A percentile compares a stretch with the other conserved stretches of the same genome.
These are phyloP conservation scores for Brachypodius melanocephalos DNA, from an alignment of 2,113 vertebrate genomes.

Conservation along the genomic window DNA sequence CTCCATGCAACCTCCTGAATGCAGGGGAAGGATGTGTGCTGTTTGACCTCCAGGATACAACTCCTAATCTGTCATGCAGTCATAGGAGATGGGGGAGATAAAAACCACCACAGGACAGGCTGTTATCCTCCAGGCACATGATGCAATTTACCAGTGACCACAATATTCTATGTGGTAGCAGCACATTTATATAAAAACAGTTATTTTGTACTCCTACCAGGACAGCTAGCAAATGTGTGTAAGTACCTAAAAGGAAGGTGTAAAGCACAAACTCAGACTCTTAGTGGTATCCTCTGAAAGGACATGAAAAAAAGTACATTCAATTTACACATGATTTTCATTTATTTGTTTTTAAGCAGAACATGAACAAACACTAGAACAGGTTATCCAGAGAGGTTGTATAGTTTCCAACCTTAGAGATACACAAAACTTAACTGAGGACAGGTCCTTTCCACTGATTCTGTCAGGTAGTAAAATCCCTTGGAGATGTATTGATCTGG, in stretches of 20 bases:
- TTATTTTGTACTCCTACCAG: background rate
- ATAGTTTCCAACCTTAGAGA: background rate
- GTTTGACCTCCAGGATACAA: background rate
- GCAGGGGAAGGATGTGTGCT: background rate
- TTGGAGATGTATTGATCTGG: background rate
- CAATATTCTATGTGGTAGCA: background rate
- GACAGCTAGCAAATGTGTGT: background rate
- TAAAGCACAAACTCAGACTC: background rate
- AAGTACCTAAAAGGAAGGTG: background rate
- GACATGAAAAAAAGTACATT: background rate
- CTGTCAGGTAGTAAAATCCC: background rate
- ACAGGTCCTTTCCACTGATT: background rate
- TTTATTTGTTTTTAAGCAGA: background rate
- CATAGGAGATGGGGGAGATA: background rate
- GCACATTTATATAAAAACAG: background rate
- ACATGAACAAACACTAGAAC: background rate
- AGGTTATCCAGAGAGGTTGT: background rate
- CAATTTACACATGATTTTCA: background rate
- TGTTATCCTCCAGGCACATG: background rate
- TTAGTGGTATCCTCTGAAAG: background rate
- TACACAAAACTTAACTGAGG: background rate
- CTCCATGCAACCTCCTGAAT: background rate
- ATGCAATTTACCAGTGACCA: background rate
- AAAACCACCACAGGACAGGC: background rate
- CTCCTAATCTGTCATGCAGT: background rate